These are phyloP conservation scores for Neomonachus schauinslandi DNA, from an alignment of 2,113 vertebrate genomes.

Conservation along the genomic window DNA sequence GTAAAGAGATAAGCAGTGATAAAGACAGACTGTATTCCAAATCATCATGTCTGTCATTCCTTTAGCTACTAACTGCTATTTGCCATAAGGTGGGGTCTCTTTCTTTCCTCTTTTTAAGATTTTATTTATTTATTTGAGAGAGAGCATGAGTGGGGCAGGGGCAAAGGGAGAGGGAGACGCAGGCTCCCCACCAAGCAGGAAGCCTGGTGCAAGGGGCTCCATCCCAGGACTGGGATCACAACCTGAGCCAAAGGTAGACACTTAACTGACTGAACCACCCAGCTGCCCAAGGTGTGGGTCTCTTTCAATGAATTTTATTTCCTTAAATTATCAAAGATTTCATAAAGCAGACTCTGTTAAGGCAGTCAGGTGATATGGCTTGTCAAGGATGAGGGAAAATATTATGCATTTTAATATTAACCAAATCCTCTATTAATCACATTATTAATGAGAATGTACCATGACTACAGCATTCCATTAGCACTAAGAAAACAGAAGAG, in stretches of 20 bases:
- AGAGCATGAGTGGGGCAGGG: neutral
- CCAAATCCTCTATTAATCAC: neutral
- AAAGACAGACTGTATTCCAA: neutral
- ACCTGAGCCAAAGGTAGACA: neutral
- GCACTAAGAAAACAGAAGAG: neutral
- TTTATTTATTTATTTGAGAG: neutral
- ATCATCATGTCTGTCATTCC: neutral
- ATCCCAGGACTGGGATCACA: neutral
- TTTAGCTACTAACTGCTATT: neutral
- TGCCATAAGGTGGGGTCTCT: neutral
- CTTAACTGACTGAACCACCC: neutral
- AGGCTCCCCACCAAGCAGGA: neutral
- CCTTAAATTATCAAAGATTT: conserved; percentile 3
- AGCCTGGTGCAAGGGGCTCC: neutral
- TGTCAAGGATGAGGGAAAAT: neutral
- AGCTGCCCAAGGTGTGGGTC: neutral
- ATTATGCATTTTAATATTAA: neutral
- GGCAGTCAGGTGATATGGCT: neutral
- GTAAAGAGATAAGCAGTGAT: neutral
- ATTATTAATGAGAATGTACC: neutral
- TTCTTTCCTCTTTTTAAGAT: neutral
- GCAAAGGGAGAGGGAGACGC: neutral
- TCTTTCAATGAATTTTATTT: neutral
- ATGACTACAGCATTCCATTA: neutral
- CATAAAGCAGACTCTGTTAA: neutral